These are phyloP conservation scores for Drosophila hamatofila DNA, from an alignment of 2,888 invertebrate species.

Conservation along the genomic window DNA sequence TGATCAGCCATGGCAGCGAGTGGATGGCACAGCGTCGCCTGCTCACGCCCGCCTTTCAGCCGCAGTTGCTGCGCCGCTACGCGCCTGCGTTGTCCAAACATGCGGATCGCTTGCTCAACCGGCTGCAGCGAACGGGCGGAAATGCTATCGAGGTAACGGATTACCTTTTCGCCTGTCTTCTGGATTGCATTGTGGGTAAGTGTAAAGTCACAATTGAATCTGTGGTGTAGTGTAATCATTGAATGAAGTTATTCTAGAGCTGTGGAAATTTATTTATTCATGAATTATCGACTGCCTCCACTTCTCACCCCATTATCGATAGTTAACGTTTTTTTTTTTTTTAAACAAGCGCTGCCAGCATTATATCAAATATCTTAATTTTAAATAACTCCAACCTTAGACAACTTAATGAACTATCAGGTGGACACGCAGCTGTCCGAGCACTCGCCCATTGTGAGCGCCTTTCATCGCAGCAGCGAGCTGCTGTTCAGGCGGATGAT, in stretches of 20 bases:
- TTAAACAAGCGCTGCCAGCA: background rate
- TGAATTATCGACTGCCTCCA: background rate
- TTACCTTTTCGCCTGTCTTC: constrained; percentile 87
- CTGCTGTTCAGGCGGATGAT: constrained; percentile 83
- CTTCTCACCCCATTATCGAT: background rate
- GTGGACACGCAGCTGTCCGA: constrained; percentile 68
- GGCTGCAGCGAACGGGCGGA: constrained; percentile 36
- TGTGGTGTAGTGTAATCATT: no score
- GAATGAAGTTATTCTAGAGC: no score
- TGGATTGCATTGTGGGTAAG: constrained; percentile 88
- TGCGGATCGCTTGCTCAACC: constrained; percentile 87
- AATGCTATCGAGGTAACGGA: constrained; percentile 85
- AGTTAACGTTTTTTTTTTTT: background rate
- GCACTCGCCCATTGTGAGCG: constrained; percentile 89
- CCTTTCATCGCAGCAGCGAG: constrained; percentile 87
- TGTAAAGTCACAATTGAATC: background rate
- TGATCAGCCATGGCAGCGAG: constrained; percentile 82
- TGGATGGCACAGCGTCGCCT: constrained; percentile 90
- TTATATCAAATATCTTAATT: no score
- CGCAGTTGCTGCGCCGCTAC: constrained; percentile 90
- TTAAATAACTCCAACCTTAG: constrained; percentile 83
- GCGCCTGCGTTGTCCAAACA: constrained; percentile 88
- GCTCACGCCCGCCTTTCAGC: constrained; percentile 92
- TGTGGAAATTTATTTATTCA: background rate
- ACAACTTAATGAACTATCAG: constrained; percentile 93